Evolutionary conservation across 2,113 vertebrate genomes (phyloP), one percentile per base, ranked within the genome.

Genomic region (Albula goreensis): DNA sequence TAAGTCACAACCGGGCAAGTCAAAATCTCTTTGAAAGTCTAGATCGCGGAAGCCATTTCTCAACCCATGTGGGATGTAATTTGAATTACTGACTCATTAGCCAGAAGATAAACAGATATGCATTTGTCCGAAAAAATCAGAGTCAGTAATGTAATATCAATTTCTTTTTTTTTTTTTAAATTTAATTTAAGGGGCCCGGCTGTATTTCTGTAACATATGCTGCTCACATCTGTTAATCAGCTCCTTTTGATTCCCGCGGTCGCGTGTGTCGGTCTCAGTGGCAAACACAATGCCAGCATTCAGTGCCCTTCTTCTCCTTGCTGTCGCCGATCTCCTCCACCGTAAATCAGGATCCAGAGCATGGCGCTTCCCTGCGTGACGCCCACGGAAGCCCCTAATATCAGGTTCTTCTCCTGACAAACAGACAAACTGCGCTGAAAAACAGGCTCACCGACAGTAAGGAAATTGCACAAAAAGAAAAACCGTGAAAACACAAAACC

Each of bases 401-500:
- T 83, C 82, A 70, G 48, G 57, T 83, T 83, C 56, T 48, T 17
- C 78, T 41, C 31, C 31, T 84, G 17, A 84, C 82, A 78, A 60
- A 85, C 77, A 85, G 89, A 80, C 41, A 70, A 48, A 80, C 85
- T 50, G 66, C 80, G 70, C 81, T 19, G 31, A 41, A 41, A 41
- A 41, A 48, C 6, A 3, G 49, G 66, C 4, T 84, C 80, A 87
- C 81, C 17, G 17, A 82, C 79, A 70, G 88, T 80, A 82, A 83
- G 87, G 41, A 88, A 85, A 74, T 48, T 81, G 86, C 85, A 87
- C 77, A 78, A 85, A 90, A 88, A 51, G 87, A 87, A 83, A 85
- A 52, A 15, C 11, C 0, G 4, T 15, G 22, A 66, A 22, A 66
- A 66, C 4, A 3, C 1, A 10, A 60, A 80, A 31, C 49, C 48